These are phyloP conservation scores for Colletes latitarsis DNA, from an alignment of 1,140 invertebrate species.

Conservation along the genomic window DNA sequence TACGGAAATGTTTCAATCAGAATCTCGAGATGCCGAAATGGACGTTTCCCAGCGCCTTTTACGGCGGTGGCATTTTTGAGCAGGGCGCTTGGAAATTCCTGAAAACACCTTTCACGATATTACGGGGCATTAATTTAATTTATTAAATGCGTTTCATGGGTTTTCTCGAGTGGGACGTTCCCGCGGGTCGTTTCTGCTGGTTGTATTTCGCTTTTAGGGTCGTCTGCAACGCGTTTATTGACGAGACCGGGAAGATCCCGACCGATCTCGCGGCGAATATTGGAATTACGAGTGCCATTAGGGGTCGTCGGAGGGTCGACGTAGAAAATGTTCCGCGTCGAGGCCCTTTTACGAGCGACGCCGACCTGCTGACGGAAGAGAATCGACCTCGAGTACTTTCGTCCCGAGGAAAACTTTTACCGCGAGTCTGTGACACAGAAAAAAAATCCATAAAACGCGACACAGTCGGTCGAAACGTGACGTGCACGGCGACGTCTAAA, in stretches of 20 bases:
- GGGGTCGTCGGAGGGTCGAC: conserved; percentile 45
- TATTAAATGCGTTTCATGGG: not conserved
- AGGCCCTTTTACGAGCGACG: conserved; percentile 58
- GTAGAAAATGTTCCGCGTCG: conserved; percentile 48
- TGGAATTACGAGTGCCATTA: conserved; percentile 73
- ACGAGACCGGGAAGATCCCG: not conserved
- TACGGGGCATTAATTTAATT: not conserved
- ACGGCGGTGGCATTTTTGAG: too few species aligned
- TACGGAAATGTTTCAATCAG: too few species aligned
- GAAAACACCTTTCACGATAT: too few species aligned
- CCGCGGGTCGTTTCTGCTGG: not conserved
- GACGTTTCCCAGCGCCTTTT: too few species aligned
- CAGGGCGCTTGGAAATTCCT: too few species aligned
- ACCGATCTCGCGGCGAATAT: conserved; percentile 47
- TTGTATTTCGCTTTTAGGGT: conserved; percentile 4
- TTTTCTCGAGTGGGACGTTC: not conserved
- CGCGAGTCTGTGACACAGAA: not conserved
- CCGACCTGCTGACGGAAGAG: conserved; percentile 35
- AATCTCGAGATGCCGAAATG: too few species aligned
- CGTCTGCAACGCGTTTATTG: conserved; percentile 37
- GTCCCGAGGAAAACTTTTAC: not conserved
- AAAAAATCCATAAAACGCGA: not conserved
- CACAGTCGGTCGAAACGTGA: too few species aligned
- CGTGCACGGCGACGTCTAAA: too few species aligned
- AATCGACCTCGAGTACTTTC: conserved; percentile 44